Conservation (phyloP, 2,888 invertebrate species). For the Mimachlamys varia region DNA sequence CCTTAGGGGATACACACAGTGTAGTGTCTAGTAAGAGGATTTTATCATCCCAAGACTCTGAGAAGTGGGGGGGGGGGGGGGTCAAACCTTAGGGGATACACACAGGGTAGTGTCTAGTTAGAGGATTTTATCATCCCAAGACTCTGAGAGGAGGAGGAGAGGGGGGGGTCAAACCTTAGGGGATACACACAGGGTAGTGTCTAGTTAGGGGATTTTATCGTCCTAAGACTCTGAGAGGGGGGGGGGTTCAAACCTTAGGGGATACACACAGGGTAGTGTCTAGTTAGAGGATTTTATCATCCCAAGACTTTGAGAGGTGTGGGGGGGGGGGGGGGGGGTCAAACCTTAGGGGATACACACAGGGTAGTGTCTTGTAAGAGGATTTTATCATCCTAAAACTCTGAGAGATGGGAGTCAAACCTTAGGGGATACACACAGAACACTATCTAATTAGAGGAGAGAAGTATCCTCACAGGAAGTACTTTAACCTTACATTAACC, state of each 20-base stretch:
- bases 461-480: neutral
- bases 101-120: neutral
- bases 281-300: neutral
- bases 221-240: too few species aligned
- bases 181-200: neutral
- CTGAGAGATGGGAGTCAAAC: neutral
- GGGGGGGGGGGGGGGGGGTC: neutral
- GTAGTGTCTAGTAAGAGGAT: neutral
- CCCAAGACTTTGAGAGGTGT: too few species aligned
- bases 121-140: neutral
- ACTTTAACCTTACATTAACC: too few species aligned
- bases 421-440: neutral
- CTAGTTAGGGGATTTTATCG: neutral
- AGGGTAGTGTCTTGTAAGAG: neutral
- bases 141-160: too few species aligned
- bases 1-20: neutral
- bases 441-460: neutral
- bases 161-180: neutral
- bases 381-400: neutral
- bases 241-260: neutral
- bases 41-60: too few species aligned
- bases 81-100: too few species aligned
- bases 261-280: neutral
- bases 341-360: neutral
- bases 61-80: too few species aligned